Evolutionary conservation across 2,797 vertebrate species (phyloP).

Genomic region (Gallinago solitaria): DNA sequence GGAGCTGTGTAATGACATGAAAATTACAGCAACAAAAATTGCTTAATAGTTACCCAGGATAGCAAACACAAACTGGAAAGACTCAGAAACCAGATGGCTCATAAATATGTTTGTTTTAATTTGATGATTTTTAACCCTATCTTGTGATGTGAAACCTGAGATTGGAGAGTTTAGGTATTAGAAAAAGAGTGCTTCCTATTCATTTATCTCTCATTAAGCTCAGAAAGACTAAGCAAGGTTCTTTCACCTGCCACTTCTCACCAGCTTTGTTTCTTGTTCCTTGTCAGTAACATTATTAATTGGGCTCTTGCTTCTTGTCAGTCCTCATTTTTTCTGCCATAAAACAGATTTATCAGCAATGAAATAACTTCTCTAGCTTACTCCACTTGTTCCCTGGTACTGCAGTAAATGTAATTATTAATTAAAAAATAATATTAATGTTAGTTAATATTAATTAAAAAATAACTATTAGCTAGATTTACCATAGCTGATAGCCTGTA

Average conservation of each 20-base stretch:
- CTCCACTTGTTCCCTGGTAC: neutral
- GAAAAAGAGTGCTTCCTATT: neutral
- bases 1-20: conserved; percentile 49
- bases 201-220: neutral
- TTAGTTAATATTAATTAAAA: neutral
- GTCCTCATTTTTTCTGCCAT: neutral
- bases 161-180: neutral
- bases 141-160: neutral
- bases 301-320: neutral
- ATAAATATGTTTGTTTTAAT: conserved; percentile 62
- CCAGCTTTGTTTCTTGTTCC: neutral
- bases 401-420: neutral
- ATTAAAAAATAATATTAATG: too few relatives aligned
- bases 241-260: neutral
- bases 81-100: conserved; percentile 61
- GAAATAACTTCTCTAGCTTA: neutral
- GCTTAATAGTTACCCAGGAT: conserved; percentile 58
- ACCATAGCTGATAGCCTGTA: neutral
- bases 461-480: neutral
- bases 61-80: conserved; percentile 59
- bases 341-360: neutral
- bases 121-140: conserved; percentile 54
- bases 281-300: neutral
- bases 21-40: conserved; percentile 64
- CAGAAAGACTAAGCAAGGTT: neutral